Percentiles rank a stretch among this genome's conserved stretches.
phyloP scores from a whole-genome alignment of 2,113 vertebrate genomes.

The Xiphorhynchus elegans region DNA sequence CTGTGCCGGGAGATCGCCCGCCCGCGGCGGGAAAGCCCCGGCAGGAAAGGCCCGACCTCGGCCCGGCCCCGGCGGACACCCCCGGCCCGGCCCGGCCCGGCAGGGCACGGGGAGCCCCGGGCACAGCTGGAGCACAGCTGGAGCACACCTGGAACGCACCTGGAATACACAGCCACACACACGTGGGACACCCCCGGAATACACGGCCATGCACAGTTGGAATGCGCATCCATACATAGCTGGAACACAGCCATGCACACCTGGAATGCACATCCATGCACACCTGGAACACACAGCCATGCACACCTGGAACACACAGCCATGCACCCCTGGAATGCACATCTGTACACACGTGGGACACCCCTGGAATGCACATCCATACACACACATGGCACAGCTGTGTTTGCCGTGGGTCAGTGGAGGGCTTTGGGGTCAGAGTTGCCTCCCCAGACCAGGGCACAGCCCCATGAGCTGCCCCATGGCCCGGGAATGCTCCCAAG shows the following conservation, averaged over 20 bases:
- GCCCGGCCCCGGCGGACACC: no score
- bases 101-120: no score
- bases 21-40: neutral
- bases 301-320: no score
- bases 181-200: no score
- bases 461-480: rapidly evolving
- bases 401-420: neutral
- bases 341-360: no score
- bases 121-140: no score
- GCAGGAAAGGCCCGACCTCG: neutral
- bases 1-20: neutral
- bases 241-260: neutral
- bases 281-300: neutral
- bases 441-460: neutral
- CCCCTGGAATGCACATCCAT: neutral
- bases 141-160: no score
- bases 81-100: neutral
- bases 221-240: neutral
- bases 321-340: neutral
- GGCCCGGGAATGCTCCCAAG: neutral
- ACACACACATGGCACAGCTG: rapidly evolving
- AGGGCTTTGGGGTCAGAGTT: neutral
- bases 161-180: no score
- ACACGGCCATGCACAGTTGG: neutral
- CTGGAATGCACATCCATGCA: no score